Base-by-base conservation (phyloP, 2,888 invertebrate species). In the Plagodis pulveraria region DNA sequence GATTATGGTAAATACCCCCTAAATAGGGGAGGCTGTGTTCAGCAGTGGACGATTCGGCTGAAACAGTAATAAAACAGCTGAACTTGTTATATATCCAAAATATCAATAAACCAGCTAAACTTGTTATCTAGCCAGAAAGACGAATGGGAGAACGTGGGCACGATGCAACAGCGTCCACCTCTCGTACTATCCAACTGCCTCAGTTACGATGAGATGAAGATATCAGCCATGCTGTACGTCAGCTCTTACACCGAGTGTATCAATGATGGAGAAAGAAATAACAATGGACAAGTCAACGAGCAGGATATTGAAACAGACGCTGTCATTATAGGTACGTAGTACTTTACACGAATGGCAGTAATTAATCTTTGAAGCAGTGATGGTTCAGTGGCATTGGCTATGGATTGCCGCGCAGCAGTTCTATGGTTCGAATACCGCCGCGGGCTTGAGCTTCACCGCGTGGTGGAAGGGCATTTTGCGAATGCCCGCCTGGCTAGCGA, bases 151-250 rank as follows among this genome's bases (percentile, higher is more conserved):
- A 74, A 79, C 11, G 87, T 95, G 0, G 95, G 95, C 33, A 94
- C 93, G 0, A 78, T 91, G 10, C 78, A 89, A 0, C 94, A 95
- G 65, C 87, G 86, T 22, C 86, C 91, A 0, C 94, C 94, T 0
- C 70, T 95, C 6, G 62, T 93, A 0, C 76, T 95, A 5, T 86
- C 92, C 32, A 91, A 93, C 66, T 94, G 94, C 64, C 79, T 95
- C 33, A 95, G 94, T 51, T 95, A 95, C 69, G 95, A 95, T 53
- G 95, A 95, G 77, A 91, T 95, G 68, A 95, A 95, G 71, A 66
- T 95, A 0, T 93, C 95, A 0, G 91, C 94, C 0, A 87, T 95
- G 82, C 84, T 95, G 50, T 93, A 89, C 35, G 88, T 95, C 0
- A 94, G 94, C n/a, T 94, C 94, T 0, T 87, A 87, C 52, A 94